Base-by-base conservation (phyloP, 2,888 invertebrate genomes). In the Pollenia angustigena region DNA sequence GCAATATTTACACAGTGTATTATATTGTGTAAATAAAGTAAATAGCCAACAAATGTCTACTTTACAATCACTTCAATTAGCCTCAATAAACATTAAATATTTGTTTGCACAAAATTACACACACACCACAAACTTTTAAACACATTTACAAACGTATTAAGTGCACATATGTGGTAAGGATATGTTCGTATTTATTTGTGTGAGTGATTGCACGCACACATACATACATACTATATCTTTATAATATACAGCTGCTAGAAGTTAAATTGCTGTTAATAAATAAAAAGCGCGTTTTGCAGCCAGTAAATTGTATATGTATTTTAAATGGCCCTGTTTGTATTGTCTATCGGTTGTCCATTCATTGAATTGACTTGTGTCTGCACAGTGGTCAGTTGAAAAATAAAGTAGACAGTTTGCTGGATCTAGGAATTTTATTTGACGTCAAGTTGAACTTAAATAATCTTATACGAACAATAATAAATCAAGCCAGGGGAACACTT, bases 41-140 rank as follows among this genome's bases (percentile, higher is more conserved):
- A 81, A 71, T 48, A 42, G 48, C 75, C 81, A 75, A 46, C 64
- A 60, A 79, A 80, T 76, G 23, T 75, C 46, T 46, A 56, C 60
- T 79, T 78, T 72, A 40, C 78, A 81, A 66, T 64, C 79, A 58
- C 74, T 79, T 79, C 79, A 85, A 85, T 85, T 82, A 85, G 82
- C 79, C 40, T 62, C 56, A 85, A 79, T 79, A 69, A 78, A 50
- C 72, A 79, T 56, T 56, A 54, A 78, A 78, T 85, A 74, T 81
- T 58, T 79, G 50, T 69, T 74, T 62, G 46, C 64, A 81, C 62
- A 78, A 72, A 60, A 81, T 54, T 52, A 46, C 16, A 58, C 16
- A 14, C 56, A 18, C 7, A 14, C 23, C 40, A 62, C 3, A 48
- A 50, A 44, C 60, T 32, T 32, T 6, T 32, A 32, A 32, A 6